Evolutionary conservation across 2,888 invertebrate species (phyloP).

Genomic region (Muschampia plurimacula): DNA sequence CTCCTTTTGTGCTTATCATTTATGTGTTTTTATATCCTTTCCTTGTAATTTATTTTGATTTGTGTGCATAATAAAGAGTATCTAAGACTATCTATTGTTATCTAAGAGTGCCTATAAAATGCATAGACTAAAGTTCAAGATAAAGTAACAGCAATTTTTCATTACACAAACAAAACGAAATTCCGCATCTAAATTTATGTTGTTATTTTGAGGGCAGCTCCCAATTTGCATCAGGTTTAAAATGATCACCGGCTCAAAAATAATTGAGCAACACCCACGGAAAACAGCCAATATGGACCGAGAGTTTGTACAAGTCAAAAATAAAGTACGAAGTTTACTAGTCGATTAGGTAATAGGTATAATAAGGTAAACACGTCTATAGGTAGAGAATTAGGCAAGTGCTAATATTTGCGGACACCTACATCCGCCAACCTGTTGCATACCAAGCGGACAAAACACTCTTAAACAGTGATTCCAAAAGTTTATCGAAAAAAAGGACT

Average conservation of each 20-base stretch:
- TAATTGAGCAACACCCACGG: slow-evolving; percentile 27
- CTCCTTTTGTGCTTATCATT: no score
- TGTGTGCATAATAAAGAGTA: no score
- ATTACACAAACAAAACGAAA: no score
- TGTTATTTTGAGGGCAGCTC: background rate
- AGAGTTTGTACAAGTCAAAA: slow-evolving; percentile 36
- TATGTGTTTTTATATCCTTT: no score
- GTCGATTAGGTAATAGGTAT: slow-evolving; percentile 67
- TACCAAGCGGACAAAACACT: slow-evolving; percentile 51
- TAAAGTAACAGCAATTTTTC: no score
- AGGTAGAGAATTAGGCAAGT: slow-evolving; percentile 72
- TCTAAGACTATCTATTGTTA: no score
- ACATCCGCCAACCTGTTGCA: slow-evolving; percentile 77
- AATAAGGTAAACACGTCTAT: slow-evolving; percentile 62
- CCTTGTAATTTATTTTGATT: no score
- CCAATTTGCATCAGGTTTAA: slow-evolving; percentile 9
- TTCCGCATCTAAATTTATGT: no score
- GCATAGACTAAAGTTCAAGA: no score
- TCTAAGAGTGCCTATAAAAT: no score
- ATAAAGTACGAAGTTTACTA: slow-evolving; percentile 32
- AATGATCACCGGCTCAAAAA: slow-evolving; percentile 3
- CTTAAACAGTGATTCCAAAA: slow-evolving; percentile 36
- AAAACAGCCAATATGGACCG: slow-evolving; percentile 44
- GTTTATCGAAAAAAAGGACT: background rate
- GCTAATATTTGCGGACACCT: slow-evolving; percentile 83